These are phyloP conservation scores for Sebastiscus albofasciatus DNA, from an alignment of 2,797 vertebrate species.

Conservation along the genomic window DNA sequence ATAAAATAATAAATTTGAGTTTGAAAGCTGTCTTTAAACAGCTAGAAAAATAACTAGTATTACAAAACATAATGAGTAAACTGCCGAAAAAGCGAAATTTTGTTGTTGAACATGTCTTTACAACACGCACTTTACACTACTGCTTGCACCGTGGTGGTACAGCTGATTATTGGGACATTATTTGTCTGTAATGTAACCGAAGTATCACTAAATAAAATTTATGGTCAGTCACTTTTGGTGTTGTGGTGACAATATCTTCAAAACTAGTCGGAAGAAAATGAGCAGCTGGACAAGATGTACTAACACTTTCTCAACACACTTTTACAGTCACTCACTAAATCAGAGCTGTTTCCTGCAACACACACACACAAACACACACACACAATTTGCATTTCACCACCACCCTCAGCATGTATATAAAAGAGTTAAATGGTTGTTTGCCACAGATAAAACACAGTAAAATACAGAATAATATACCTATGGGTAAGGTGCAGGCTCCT, in stretches of 20 bases:
- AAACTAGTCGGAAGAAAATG: neutral
- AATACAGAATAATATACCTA: constrained; percentile 83
- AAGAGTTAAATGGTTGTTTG: neutral
- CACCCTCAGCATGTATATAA: neutral
- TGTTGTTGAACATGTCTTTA: neutral
- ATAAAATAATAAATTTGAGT: neutral
- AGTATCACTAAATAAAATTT: neutral
- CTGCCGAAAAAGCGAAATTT: neutral
- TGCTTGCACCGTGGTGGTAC: neutral
- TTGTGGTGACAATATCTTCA: neutral
- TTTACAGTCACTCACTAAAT: neutral
- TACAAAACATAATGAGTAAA: neutral
- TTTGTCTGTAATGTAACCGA: neutral
- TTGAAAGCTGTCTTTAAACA: neutral
- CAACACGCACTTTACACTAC: neutral
- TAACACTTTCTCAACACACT: neutral
- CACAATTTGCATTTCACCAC: neutral
- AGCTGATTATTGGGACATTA: too few relatives aligned
- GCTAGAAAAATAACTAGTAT: neutral
- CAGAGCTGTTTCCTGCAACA: neutral
- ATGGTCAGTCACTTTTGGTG: neutral
- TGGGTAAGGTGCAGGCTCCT: constrained; percentile 94
- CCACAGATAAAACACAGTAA: neutral
- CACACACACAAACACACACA: neutral
- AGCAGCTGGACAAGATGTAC: neutral